Percentiles rank a stretch among this genome's conserved stretches.
phyloP scores from a whole-genome alignment of 1,140 invertebrate genomes.

The Scaptomyza montana region DNA sequence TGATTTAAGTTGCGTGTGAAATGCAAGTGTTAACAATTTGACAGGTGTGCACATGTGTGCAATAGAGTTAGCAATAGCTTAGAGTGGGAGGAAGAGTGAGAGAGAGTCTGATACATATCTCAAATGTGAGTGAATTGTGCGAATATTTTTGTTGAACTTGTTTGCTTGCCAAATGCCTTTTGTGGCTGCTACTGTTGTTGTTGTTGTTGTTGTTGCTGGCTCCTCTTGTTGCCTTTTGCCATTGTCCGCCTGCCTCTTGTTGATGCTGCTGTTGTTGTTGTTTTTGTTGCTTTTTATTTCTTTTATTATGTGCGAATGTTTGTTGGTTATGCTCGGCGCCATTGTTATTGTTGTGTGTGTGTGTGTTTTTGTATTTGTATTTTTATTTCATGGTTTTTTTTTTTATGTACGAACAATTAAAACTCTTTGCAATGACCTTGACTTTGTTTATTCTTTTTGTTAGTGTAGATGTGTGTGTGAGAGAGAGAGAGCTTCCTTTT shows the following conservation, averaged over 20 bases:
- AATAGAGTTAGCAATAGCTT: slow-evolving; percentile 11
- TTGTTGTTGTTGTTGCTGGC: slow-evolving; percentile 55
- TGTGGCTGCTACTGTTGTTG: slow-evolving; percentile 38
- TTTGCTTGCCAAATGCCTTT: slow-evolving; percentile 69
- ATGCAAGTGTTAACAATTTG: slow-evolving; percentile 14
- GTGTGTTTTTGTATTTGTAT: slow-evolving; percentile 47
- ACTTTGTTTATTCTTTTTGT: slow-evolving; percentile 75
- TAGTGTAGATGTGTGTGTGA: slow-evolving; percentile 40
- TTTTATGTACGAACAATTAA: slow-evolving; percentile 81
- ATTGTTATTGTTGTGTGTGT: slow-evolving; percentile 62
- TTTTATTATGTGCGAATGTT: slow-evolving; percentile 79
- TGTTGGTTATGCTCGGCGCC: slow-evolving; percentile 71
- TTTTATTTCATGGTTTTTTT: slow-evolving; percentile 61
- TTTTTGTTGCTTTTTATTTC: slow-evolving; percentile 75
- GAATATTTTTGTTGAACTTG: slow-evolving; percentile 63
- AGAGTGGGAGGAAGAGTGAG: neutral
- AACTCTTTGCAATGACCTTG: slow-evolving; percentile 84
- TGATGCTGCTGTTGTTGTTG: slow-evolving; percentile 60
- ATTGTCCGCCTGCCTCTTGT: slow-evolving; percentile 63
- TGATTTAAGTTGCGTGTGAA: neutral
- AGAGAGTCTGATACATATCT: slow-evolving; percentile 16
- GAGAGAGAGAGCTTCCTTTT: slow-evolving; percentile 67
- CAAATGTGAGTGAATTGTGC: slow-evolving; percentile 38
- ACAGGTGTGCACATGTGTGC: slow-evolving; percentile 37
- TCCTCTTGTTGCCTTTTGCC: slow-evolving; percentile 72